Evolutionary conservation across 64 coral and sea anemone genomes (phyloP), one percentile per base, ranked within the genome.

Genomic region (Dendrophyllia cribrosa): DNA sequence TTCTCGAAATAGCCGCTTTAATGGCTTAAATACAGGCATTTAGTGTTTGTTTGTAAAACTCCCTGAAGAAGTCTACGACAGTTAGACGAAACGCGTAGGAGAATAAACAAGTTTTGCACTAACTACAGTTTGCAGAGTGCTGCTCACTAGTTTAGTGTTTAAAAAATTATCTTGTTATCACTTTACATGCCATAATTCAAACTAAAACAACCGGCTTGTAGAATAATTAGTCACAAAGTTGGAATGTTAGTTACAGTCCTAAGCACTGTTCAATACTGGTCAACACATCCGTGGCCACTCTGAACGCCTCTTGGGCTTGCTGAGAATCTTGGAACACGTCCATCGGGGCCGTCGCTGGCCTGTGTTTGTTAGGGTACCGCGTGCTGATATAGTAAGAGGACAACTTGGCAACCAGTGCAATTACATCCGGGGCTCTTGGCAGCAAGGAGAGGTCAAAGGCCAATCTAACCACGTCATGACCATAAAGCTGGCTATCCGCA

Each of bases 341-440:
- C 43, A 55, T 76, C 2, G 95, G 95, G 0, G 82, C 90, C 19
- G 56, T 96, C 12, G 71, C 22, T 58, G 95, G 95, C n/a, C 20
- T 16, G 22, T 96, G 90, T n/a, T 89, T 93, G 44, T 93, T n/a
- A 25, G 95, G 95, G 76, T 93, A 96, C 22, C 95, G 79, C 45
- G 95, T 93, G 22, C 70, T 72, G 2, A 86, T 90, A 20, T 86
- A 88, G 64, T 96, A 96, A 46, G 15, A 55, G 50, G 77, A 89
- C 15, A 96, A 43, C 72, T 62, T 84, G 14, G 84, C 87, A 17
- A 51, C 95, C 13, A 70, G 43, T 62, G 15, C 12, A 4, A 44
- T 74, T n/a, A 96, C 76, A 68, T 86, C 78, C 9, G 90, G 95
- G 20, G 69, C 91, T 44, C 86, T 71, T 63, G 78, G 95, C 74